Evolutionary conservation across 2,888 invertebrate species (phyloP).

Genomic region (Azorinus chamasolen): DNA sequence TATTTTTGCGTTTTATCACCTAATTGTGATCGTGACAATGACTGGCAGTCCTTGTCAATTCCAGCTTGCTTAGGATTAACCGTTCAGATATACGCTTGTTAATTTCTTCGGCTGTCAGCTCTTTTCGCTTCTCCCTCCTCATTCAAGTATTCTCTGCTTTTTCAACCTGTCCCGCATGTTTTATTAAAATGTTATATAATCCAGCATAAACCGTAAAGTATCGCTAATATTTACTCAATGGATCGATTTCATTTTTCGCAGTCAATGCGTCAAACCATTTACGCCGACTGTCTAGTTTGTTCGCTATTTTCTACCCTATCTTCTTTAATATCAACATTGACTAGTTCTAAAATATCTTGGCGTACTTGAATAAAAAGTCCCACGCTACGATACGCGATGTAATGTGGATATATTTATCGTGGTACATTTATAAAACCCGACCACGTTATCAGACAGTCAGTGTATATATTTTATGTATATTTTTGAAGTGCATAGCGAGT

Average conservation of each 20-base stretch:
- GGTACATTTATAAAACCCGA: constrained; percentile 10
- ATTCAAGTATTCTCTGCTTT: no score
- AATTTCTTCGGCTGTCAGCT: constrained; percentile 5
- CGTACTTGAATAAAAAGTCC: background rate
- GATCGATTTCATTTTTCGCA: constrained; percentile 3
- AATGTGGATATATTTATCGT: constrained; percentile 4
- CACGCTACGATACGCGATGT: constrained; percentile 8
- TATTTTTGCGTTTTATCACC: no score
- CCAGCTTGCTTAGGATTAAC: background rate
- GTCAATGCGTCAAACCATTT: background rate
- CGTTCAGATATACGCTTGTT: background rate
- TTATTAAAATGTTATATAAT: constrained; percentile 7
- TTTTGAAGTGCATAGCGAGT: constrained; percentile 8
- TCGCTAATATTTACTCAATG: constrained; percentile 6
- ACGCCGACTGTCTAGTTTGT: background rate
- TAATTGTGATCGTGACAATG: no score
- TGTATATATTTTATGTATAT: constrained; percentile 16
- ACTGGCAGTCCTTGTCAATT: no score
- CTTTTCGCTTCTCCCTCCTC: background rate
- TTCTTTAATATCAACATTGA: constrained; percentile 6
- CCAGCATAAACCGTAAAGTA: constrained; percentile 3
- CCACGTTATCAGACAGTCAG: constrained; percentile 1
- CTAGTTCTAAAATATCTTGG: background rate
- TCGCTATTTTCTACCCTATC: no score
- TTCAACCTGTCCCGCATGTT: no score